phyloP scores from a whole-genome alignment of 2,797 vertebrate genomes.

The Ispidina picta region DNA sequence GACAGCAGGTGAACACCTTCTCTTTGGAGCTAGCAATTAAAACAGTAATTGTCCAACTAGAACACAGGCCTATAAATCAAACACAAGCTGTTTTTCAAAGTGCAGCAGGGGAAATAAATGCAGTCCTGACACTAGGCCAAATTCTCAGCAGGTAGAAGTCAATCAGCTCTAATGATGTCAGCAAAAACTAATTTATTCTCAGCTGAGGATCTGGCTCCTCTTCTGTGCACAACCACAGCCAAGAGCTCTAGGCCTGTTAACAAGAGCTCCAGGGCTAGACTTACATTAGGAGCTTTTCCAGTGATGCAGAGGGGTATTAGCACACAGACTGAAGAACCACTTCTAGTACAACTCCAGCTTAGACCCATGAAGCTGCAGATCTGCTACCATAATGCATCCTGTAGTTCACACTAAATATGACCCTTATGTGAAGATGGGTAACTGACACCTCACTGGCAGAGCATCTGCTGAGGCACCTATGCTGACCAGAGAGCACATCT shows the following conservation, averaged over 20 bases:
- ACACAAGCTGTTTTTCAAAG: background rate
- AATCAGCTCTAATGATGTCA: background rate
- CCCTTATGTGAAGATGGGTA: rapidly evolving
- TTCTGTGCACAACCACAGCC: background rate
- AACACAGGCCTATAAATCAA: background rate
- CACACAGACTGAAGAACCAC: background rate
- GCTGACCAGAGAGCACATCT: background rate
- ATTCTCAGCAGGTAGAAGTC: background rate
- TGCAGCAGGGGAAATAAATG: background rate
- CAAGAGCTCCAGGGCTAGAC: background rate
- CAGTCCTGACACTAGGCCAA: background rate
- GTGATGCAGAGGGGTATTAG: background rate
- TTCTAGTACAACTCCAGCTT: background rate
- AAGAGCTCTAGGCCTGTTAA: background rate
- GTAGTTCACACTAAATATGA: background rate
- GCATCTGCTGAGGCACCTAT: background rate
- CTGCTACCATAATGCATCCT: background rate
- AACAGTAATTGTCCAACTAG: background rate
- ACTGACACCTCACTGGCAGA: background rate
- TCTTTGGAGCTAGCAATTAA: background rate
- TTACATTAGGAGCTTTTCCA: background rate
- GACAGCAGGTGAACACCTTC: background rate
- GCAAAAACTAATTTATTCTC: background rate
- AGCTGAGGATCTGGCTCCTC: background rate
- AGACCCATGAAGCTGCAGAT: background rate